Evolutionary conservation across 2,113 vertebrate genomes (phyloP), one percentile per base, ranked within the genome.

Genomic region (Hypocryptadius cinnamomeus): DNA sequence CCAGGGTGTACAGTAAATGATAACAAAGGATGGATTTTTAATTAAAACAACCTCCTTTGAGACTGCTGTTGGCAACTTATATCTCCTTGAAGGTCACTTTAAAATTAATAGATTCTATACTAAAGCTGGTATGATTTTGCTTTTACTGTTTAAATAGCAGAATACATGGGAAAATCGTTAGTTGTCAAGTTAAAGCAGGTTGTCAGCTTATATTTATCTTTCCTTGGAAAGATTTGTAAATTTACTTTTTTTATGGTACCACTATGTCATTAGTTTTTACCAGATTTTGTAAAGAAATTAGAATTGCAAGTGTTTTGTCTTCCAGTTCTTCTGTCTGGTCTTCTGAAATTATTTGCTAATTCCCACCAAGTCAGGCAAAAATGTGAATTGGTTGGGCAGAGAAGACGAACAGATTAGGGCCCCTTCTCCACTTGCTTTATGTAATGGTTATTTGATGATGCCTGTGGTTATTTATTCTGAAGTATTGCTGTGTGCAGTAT

Each of bases 1-100:
- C 60, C 54, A 78, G 47, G 7, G 33, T 92, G 70, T 83, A 39
- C 60, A 85, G 35, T 81, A 95, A 89, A 84, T 87, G 35, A 91
- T 87, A 66, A 78, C 3, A 13, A 86, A 87, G 56, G 40, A 61
- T 90, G 64, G 73, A 56, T 68, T 94, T 95, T 95, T 94, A 92
- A 83, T 93, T 92, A 92, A 93, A 87, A 71, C 40, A 45, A 19
- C 5, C 33, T 90, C 78, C 61, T 87, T 53, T 85, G 93, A 92
- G 83, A 57, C 51, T 74, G 53, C 40, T 80, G 30, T 61, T 96
- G 85, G 81, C 89, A 92, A 54, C 73, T 51, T 57, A 13, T 89
- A 64, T 13, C 24, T 79, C 22, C 54, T 74, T 73, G 73, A 94
- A 91, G 40, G 59, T 92, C 82, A 88, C 76, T 76, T 76, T 18